phyloP scores from a whole-genome alignment of 2,113 vertebrate genomes.

The Lanius collurio region DNA sequence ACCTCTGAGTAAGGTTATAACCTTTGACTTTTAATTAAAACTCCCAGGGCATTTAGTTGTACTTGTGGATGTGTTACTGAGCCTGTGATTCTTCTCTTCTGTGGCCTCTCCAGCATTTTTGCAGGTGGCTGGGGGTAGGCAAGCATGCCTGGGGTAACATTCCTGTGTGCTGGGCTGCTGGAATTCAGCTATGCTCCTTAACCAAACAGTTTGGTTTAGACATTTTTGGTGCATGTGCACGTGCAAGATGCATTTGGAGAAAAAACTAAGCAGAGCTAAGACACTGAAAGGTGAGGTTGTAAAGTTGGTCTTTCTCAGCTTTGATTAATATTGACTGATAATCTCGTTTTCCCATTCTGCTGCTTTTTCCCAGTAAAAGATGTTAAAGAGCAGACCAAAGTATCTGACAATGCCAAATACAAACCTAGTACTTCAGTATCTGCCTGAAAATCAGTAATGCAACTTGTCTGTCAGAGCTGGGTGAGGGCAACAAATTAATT shows the following conservation, averaged over 20 bases:
- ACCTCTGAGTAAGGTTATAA: background rate
- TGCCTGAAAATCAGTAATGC: background rate
- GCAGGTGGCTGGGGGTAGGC: background rate
- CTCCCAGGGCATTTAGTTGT: background rate
- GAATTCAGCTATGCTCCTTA: slow-evolving; percentile 15
- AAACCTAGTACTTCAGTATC: background rate
- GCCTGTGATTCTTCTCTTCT: background rate
- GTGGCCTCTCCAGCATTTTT: background rate
- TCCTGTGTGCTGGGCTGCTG: slow-evolving; percentile 26
- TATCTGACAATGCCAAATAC: background rate
- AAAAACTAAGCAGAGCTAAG: background rate
- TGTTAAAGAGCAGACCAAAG: background rate
- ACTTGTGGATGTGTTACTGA: background rate
- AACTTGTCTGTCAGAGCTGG: background rate
- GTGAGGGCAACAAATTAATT: background rate
- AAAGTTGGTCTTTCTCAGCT: background rate
- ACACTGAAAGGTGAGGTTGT: background rate
- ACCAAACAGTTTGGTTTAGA: slow-evolving; percentile 48
- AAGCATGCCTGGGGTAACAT: background rate
- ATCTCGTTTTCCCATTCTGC: background rate
- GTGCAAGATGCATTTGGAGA: background rate
- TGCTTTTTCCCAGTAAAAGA: background rate
- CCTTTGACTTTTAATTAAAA: background rate
- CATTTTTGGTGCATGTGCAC: background rate
- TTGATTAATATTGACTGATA: background rate